A percentile compares a stretch with the other conserved stretches of the same genome.
phyloP scores from a whole-genome alignment of 2,797 vertebrate genomes.

The Channallabes apus region DNA sequence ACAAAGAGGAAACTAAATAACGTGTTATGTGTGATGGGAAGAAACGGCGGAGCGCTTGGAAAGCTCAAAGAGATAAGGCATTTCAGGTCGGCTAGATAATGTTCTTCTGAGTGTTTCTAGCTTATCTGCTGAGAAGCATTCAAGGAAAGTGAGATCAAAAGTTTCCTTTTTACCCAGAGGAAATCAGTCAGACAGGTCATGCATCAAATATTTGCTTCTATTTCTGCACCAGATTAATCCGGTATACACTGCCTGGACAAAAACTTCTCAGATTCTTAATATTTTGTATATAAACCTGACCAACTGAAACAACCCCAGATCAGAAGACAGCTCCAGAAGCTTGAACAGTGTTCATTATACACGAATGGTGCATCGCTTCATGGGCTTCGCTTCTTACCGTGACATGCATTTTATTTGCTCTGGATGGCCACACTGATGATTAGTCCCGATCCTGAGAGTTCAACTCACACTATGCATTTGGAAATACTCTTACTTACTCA shows the following conservation, averaged over 20 bases:
- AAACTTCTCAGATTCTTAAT: no score
- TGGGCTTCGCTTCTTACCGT: no score
- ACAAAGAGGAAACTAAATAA: constrained; percentile 16
- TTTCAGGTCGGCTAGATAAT: not conserved
- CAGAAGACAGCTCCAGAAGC: no score
- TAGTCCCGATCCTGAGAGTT: no score
- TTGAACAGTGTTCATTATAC: no score
- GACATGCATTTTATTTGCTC: no score
- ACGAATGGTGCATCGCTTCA: no score
- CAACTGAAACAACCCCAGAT: no score
- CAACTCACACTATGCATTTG: no score
- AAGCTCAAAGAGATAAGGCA: not conserved
- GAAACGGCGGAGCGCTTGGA: not conserved
- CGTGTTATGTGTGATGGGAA: not conserved
- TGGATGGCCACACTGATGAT: no score
- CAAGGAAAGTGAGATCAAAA: not conserved
- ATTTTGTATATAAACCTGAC: no score
- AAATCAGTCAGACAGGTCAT: not conserved
- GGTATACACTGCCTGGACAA: not conserved
- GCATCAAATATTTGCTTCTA: not conserved
- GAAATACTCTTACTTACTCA: no score
- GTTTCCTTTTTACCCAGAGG: not conserved
- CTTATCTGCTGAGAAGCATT: not conserved
- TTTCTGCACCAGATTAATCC: not conserved
- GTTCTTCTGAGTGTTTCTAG: not conserved